Evolutionary conservation across 2,113 vertebrate species (phyloP).

Genomic region (Syngnathus typhle): DNA sequence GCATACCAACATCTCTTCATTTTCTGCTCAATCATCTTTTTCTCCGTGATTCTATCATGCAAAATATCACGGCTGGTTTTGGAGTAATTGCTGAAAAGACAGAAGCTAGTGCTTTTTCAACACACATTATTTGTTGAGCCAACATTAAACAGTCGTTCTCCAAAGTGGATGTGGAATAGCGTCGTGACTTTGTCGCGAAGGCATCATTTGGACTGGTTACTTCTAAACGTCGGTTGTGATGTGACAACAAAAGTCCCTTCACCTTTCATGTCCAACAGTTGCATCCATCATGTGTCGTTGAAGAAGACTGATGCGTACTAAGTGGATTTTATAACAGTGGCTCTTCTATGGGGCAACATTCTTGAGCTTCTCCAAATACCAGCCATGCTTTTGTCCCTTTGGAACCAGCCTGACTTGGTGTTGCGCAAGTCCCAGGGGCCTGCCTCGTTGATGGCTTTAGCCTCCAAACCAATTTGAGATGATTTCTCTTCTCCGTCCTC

Average conservation of each 20-base stretch:
- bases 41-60: neutral
- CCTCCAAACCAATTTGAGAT: neutral
- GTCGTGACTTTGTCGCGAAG: no score
- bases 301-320: neutral
- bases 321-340: slow-evolving; percentile 8
- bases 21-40: neutral
- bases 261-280: neutral
- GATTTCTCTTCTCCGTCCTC: neutral
- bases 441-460: neutral
- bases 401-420: neutral
- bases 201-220: no score
- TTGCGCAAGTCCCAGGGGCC: slow-evolving; percentile 15
- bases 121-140: no score
- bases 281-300: neutral
- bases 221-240: no score
- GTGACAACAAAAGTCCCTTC: no score
- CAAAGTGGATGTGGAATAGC: no score
- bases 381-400: slow-evolving; percentile 16
- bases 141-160: no score
- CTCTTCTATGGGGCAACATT: slow-evolving; percentile 26
- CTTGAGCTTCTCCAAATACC: slow-evolving; percentile 41
- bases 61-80: neutral
- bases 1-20: neutral
- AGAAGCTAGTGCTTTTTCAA: no score
- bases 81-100: neutral